These are phyloP conservation scores for Apocrypta bakeri DNA, from an alignment of 1,140 invertebrate species.

Conservation along the genomic window DNA sequence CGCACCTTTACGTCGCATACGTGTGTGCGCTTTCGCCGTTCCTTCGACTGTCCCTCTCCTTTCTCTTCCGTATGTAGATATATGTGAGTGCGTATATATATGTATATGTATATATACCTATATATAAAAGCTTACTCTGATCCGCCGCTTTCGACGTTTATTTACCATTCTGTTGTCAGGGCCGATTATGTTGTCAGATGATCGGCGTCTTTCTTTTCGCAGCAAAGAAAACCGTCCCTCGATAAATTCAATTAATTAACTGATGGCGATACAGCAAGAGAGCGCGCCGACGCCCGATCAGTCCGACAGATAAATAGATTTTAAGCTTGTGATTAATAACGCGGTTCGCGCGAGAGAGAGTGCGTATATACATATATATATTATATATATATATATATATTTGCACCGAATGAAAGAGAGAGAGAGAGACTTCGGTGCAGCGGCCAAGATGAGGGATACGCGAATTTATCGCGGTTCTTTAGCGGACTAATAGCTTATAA, in stretches of 20 bases:
- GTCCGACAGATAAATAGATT: conserved; percentile 42
- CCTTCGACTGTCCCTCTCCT: conserved; percentile 7
- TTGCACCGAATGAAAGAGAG: too few species aligned
- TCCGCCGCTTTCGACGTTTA: conserved; percentile 44
- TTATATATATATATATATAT: too few species aligned
- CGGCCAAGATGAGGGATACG: conserved; percentile 25
- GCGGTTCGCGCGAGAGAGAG: not conserved
- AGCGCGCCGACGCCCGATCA: conserved; percentile 12
- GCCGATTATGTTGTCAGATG: conserved; percentile 53
- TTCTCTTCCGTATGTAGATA: not conserved
- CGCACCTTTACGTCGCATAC: conserved; percentile 9
- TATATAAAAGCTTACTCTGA: not conserved
- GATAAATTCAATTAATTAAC: conserved; percentile 53
- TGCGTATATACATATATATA: too few species aligned
- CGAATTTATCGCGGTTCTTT: conserved; percentile 48
- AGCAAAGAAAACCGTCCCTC: conserved; percentile 28
- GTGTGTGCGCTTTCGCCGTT: conserved; percentile 11
- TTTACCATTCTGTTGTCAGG: conserved; percentile 51
- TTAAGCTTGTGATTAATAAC: conserved; percentile 47
- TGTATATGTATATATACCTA: not conserved
- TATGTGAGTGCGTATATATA: not conserved
- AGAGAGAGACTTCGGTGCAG: too few species aligned
- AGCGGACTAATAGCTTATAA: conserved; percentile 46
- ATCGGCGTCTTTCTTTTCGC: conserved; percentile 32
- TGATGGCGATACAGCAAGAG: conserved; percentile 21